A percentile compares a stretch with the other conserved stretches of the same genome.
Conservation (phyloP, 2,888 invertebrate genomes). For the Caenorhabditis sp. region DNA sequence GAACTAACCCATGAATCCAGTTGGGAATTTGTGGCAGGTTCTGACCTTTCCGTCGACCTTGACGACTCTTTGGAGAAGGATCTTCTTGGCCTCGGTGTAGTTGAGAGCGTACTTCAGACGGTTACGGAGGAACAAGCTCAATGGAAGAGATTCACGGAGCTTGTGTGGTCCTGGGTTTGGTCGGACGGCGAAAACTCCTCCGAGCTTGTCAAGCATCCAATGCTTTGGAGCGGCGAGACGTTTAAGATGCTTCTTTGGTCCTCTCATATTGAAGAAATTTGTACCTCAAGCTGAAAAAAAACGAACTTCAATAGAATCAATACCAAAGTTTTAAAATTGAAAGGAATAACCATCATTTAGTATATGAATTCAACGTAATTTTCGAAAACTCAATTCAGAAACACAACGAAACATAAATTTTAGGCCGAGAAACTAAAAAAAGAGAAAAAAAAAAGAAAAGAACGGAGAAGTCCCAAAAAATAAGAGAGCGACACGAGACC, state of each 20-base stretch:
- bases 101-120: conserved; percentile 97
- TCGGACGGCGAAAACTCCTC: conserved; percentile 81
- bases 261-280: conserved; percentile 78
- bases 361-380: no score
- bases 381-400: no score
- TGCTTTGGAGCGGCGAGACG: conserved; percentile 97
- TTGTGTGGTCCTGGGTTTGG: conserved; percentile 98
- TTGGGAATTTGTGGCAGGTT: conserved; percentile 94
- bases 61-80: conserved; percentile 95
- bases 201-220: conserved; percentile 98
- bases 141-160: conserved; percentile 91
- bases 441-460: conserved; percentile 13
- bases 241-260: conserved; percentile 99
- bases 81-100: conserved; percentile 93
- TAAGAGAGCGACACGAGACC: conserved; percentile 20
- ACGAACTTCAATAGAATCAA: background rate
- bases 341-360: no score
- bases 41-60: conserved; percentile 98
- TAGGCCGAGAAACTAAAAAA: conserved; percentile 4
- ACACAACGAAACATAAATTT: conserved; percentile 5
- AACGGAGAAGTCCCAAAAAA: conserved; percentile 20
- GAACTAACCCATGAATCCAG: conserved; percentile 96
- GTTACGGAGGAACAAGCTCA: conserved; percentile 95
- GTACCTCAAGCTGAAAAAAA: conserved; percentile 42
- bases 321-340: background rate